Base-by-base conservation (phyloP, 30 jellyfish, hydroid and myxozoan genomes). In the Catostylus mosaicus region DNA sequence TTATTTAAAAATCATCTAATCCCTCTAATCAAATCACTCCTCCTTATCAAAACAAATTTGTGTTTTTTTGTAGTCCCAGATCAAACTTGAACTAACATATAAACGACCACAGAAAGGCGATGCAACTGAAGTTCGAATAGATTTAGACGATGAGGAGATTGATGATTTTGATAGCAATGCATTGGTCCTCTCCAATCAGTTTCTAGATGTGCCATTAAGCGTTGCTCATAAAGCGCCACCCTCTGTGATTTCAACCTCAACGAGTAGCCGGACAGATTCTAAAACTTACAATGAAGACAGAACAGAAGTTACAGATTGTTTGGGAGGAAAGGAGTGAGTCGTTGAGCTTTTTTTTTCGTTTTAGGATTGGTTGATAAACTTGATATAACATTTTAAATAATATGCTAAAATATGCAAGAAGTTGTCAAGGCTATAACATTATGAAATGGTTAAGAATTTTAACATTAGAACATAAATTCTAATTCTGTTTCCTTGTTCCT, bases 321-420 rank as follows among this genome's bases (percentile, higher is more conserved):
- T 76, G 26, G 87, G 60, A 16, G 87, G 56, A 23, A 76, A 76
- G 38, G 87, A 69, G 82, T 69, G 37, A 19, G 82, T 67, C 5
- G 14, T 24, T 22, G 32, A 24, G 4, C 0, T 61, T 61, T 23
- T 0, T 16, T 61, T 5, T 59, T 24, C 34, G 34, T 60, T 24
- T n/a, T n/a, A n/a, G n/a, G n/a, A n/a, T n/a, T n/a, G n/a, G n/a
- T n/a, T n/a, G n/a, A n/a, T n/a, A n/a, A n/a, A n/a, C n/a, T n/a
- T n/a, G n/a, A n/a, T n/a, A n/a, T n/a, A n/a, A n/a, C n/a, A n/a
- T n/a, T n/a, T n/a, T n/a, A n/a, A n/a, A n/a, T n/a, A n/a, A n/a
- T n/a, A n/a, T n/a, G n/a, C n/a, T n/a, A n/a, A n/a, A n/a, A n/a
- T n/a, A n/a, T n/a, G n/a, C n/a, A n/a, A n/a, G n/a, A n/a, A n/a